A percentile compares a stretch with the other conserved stretches of the same genome.
Evolutionary conservation across 1,140 invertebrate species (phyloP).

Genomic region (Penaeus indicus): DNA sequence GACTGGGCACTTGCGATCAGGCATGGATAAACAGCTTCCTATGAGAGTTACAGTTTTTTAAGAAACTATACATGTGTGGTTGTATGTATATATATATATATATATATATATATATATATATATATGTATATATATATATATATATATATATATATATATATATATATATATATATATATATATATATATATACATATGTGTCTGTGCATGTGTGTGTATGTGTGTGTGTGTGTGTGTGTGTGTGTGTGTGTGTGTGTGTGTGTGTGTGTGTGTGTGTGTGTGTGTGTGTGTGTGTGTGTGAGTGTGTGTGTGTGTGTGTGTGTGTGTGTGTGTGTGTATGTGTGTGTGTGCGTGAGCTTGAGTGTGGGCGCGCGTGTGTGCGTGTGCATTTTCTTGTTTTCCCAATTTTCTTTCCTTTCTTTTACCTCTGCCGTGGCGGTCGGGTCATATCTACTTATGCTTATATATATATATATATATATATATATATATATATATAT

Average conservation of each 20-base stretch:
- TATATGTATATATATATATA: constrained; percentile 28
- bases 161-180: constrained; percentile 28
- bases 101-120: constrained; percentile 22
- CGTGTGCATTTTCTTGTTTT: too few species aligned
- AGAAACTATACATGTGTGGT: neutral
- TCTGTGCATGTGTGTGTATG: neutral
- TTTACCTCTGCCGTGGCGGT: too few species aligned
- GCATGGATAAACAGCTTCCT: neutral
- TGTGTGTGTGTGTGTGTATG: too few species aligned
- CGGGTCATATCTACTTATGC: neutral
- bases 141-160: constrained; percentile 31
- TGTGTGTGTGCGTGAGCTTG: too few species aligned
- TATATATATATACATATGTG: neutral
- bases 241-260: too few species aligned
- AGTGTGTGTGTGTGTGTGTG: too few species aligned
- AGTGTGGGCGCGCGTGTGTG: too few species aligned
- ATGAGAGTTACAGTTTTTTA: neutral
- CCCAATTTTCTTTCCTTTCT: too few species aligned
- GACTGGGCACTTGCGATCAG: neutral
- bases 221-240: too few species aligned
- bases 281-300: too few species aligned
- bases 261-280: neutral
- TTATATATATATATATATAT: constrained; percentile 38
- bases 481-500: constrained; percentile 46
- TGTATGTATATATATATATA: constrained; percentile 9